These are phyloP conservation scores for Tortricodes alternella DNA, from an alignment of 2,888 invertebrate species.

Conservation along the genomic window DNA sequence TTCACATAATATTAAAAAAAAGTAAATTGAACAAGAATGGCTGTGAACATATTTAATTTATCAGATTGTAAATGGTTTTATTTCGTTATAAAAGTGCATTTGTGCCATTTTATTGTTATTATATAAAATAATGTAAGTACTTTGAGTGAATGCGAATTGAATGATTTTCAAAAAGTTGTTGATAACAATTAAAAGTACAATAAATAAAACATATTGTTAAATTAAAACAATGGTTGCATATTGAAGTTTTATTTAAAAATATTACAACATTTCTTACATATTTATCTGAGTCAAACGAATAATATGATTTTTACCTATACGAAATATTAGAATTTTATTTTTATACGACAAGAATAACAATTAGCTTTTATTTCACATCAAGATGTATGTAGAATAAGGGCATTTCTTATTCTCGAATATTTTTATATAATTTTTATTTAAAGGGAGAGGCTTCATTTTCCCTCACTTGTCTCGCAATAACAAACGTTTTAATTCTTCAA, in stretches of 20 bases:
- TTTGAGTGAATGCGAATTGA: background rate
- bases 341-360: background rate
- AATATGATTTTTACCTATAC: background rate
- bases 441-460: constrained; percentile 2
- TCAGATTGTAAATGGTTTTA: constrained; percentile 36
- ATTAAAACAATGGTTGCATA: constrained; percentile 13
- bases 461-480: constrained; percentile 4
- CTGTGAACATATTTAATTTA: constrained; percentile 63
- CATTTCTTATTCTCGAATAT: background rate
- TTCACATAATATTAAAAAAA: constrained; percentile 44
- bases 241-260: constrained; percentile 14
- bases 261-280: background rate
- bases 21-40: constrained; percentile 49
- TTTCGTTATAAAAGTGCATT: constrained; percentile 34
- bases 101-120: constrained; percentile 54
- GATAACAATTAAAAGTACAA: constrained; percentile 13
- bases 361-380: background rate
- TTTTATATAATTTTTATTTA: background rate
- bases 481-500: constrained; percentile 12
- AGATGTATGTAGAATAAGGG: background rate
- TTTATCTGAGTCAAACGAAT: background rate
- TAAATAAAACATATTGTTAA: constrained; percentile 1
- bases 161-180: background rate
- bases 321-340: background rate
- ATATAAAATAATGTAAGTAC: background rate